Evolutionary conservation across 2,888 invertebrate species (phyloP).

Genomic region (Drosophila atroscutellata): DNA sequence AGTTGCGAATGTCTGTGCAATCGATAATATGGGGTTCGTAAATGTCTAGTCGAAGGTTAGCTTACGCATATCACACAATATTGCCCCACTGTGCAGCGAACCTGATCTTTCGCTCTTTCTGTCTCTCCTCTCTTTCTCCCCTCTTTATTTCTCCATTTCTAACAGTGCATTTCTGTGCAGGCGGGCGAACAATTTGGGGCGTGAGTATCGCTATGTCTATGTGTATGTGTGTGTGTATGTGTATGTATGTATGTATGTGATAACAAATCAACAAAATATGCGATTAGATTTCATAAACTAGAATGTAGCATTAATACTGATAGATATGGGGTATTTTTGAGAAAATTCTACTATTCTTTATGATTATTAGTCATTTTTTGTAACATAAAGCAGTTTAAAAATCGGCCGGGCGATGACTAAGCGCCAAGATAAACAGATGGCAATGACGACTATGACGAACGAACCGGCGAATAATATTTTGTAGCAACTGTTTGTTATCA

Average conservation of each 20-base stretch:
- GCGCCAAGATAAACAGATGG: conserved; percentile 22
- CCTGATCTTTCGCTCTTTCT: conserved; percentile 26
- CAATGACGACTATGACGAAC: conserved; percentile 15
- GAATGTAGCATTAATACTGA: conserved; percentile 13
- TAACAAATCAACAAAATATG: conserved; percentile 53
- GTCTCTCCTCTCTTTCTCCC: conserved; percentile 7
- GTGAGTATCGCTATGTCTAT: conserved; percentile 15
- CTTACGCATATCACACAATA: conserved; percentile 4
- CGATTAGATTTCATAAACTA: conserved; percentile 70
- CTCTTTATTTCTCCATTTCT: conserved; percentile 6
- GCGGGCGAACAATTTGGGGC: conserved; percentile 52
- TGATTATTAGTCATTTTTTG: conserved; percentile 52
- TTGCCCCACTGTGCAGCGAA: conserved; percentile 42
- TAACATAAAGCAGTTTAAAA: conserved; percentile 53
- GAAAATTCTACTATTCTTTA: conserved; percentile 10
- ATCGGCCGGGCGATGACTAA: conserved; percentile 50
- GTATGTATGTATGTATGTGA: conserved; percentile 47
- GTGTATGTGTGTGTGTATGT: conserved; percentile 19
- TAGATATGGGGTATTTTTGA: conserved; percentile 24
- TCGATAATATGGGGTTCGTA: conserved; percentile 39
- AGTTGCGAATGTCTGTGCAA: conserved; percentile 43
- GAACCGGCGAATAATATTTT: conserved; percentile 39
- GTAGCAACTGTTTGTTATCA: conserved; percentile 51
- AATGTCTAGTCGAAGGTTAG: conserved; percentile 41
- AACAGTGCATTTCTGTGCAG: conserved; percentile 40